Evolutionary conservation across 2,113 vertebrate genomes (phyloP).

Genomic region (Scophthalmus maximus): DNA sequence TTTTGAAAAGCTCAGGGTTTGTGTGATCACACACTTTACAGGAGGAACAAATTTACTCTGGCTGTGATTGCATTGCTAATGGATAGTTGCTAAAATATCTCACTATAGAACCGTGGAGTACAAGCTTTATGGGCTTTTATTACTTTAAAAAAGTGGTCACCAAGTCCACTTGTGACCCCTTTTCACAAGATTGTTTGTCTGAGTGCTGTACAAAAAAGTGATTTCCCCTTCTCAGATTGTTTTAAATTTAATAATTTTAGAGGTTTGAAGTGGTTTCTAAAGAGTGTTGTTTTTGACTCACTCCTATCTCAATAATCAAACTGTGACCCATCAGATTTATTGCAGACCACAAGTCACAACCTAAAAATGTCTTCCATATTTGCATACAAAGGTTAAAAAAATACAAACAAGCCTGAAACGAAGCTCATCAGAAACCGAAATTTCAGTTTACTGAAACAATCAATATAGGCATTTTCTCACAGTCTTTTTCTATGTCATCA

Average conservation of each 20-base stretch:
- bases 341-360: background rate
- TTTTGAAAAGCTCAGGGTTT: constrained; percentile 25
- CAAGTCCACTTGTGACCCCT: background rate
- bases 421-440: background rate
- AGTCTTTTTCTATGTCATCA: constrained; percentile 1
- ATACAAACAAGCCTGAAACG: no score
- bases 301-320: background rate
- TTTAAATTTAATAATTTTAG: no score
- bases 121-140: constrained; percentile 4
- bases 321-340: background rate
- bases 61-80: background rate
- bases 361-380: no score
- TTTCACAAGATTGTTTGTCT: background rate
- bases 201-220: background rate
- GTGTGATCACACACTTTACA: constrained; percentile 24
- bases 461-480: background rate
- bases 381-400: no score
- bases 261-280: no score
- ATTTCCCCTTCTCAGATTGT: no score
- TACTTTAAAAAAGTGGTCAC: background rate
- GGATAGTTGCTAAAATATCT: background rate
- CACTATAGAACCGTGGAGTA: background rate
- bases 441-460: background rate
- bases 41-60: background rate
- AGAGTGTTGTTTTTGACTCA: no score